phyloP scores from a whole-genome alignment of 2,797 vertebrate species.

The Lagodon rhomboides region DNA sequence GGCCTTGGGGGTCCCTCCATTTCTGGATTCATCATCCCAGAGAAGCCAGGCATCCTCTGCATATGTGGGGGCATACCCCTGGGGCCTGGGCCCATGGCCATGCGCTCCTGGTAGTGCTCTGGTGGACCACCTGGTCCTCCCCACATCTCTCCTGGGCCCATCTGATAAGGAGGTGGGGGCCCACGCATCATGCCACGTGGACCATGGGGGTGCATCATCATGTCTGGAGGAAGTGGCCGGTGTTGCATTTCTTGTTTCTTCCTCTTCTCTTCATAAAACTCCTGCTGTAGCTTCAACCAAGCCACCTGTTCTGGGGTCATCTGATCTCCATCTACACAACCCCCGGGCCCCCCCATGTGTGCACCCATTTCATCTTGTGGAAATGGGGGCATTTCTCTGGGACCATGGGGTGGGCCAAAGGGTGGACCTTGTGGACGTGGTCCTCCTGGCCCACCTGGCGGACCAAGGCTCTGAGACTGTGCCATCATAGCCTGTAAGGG shows the following conservation, averaged over 20 bases:
- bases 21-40: constrained; percentile 97
- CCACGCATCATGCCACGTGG: constrained; percentile 95
- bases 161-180: constrained; percentile 97
- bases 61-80: constrained; percentile 95
- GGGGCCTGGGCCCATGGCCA: constrained; percentile 91
- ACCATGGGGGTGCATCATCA: constrained; percentile 98
- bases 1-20: constrained; percentile 96
- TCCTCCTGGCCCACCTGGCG: constrained; percentile 90
- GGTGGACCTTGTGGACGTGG: constrained; percentile 94
- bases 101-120: constrained; percentile 94
- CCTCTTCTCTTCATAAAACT: constrained; percentile 98
- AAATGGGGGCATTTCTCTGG: constrained; percentile 94
- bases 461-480: constrained; percentile 97
- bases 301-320: constrained; percentile 99
- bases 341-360: constrained; percentile 90
- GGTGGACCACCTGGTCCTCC: constrained; percentile 91
- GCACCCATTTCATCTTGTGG: constrained; percentile 96
- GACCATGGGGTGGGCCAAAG: constrained; percentile 92
- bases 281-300: constrained; percentile 98
- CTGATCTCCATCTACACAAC: constrained; percentile 93
- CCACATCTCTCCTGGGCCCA: constrained; percentile 96
- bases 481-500: constrained; percentile 99
- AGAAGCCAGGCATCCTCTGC: constrained; percentile 95
- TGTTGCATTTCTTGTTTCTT: constrained; percentile 99
- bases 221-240: constrained; percentile 95